A percentile compares a stretch with the other conserved stretches of the same genome.
Conservation (phyloP, 2,797 vertebrate genomes). For the Semotilus atromaculatus region DNA sequence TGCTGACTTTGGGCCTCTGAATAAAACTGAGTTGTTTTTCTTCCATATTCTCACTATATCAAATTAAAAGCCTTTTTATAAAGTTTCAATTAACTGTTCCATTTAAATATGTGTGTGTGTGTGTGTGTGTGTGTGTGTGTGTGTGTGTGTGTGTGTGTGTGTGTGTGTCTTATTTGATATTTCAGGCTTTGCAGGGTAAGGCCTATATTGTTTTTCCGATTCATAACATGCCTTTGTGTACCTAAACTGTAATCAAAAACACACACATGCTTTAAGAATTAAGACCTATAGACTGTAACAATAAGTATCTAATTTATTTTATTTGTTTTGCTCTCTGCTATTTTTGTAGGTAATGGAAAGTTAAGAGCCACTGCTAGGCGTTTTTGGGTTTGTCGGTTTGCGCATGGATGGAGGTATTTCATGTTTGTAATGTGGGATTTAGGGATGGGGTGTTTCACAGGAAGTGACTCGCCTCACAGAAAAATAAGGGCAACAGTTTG, state of each 20-base stretch:
- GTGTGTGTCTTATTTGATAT: not conserved
- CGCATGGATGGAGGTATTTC: not conserved
- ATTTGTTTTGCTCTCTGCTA: not conserved
- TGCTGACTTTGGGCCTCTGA: not conserved
- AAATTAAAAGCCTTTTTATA: no score
- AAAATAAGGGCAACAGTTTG: slow-evolving; percentile 6
- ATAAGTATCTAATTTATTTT: not conserved
- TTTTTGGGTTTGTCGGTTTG: slow-evolving; percentile 14
- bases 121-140: no score
- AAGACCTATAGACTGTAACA: slow-evolving; percentile 3
- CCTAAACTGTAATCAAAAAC: not conserved
- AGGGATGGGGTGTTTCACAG: not conserved
- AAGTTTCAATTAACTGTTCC: no score
- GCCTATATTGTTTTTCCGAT: not conserved
- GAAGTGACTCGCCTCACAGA: slow-evolving; percentile 26
- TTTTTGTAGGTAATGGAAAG: slow-evolving; percentile 25
- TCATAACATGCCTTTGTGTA: not conserved
- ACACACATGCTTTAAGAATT: not conserved
- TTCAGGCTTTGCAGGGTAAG: not conserved
- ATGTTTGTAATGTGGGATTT: slow-evolving; percentile 16
- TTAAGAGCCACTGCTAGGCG: not conserved
- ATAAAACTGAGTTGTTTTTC: not conserved
- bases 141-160: no score
- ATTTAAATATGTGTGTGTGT: no score
- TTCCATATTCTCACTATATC: not conserved